These are phyloP conservation scores for Enteromius anoplus DNA, from an alignment of 2,797 vertebrate species.

Conservation along the genomic window DNA sequence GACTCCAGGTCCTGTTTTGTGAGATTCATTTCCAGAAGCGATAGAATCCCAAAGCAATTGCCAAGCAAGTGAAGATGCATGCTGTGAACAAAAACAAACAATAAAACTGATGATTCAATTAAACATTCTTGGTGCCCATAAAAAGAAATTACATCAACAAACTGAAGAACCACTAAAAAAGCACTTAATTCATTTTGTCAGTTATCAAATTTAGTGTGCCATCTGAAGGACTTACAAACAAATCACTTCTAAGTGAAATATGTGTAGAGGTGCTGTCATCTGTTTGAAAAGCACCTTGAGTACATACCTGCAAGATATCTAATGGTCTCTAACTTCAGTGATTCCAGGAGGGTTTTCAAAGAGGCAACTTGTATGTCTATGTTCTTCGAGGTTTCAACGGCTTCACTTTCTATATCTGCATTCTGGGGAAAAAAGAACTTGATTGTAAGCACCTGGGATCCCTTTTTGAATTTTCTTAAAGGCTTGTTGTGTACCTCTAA, in stretches of 20 bases:
- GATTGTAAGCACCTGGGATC: no score
- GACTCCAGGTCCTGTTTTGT: not conserved
- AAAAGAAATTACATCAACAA: not conserved
- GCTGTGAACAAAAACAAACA: conserved; percentile 72
- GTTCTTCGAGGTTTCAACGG: conserved; percentile 91
- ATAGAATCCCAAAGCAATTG: conserved; percentile 89
- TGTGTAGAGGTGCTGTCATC: not conserved
- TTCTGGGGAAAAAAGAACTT: conserved; percentile 74
- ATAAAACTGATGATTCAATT: not conserved
- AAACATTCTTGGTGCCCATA: not conserved
- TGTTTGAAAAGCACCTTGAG: not conserved
- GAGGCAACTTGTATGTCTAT: conserved; percentile 95
- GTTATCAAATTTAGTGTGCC: not conserved
- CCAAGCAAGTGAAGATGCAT: conserved; percentile 91
- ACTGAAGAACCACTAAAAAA: not conserved
- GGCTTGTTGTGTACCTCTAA: no score
- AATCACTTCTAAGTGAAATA: not conserved
- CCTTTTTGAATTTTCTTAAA: no score
- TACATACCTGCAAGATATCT: conserved; percentile 90
- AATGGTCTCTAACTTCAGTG: conserved; percentile 91
- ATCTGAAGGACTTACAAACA: not conserved
- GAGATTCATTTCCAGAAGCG: conserved; percentile 86
- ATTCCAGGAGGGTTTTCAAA: conserved; percentile 93
- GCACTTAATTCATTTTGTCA: not conserved
- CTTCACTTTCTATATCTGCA: conserved; percentile 81